Percentiles rank a stretch among this genome's conserved stretches.
These are phyloP conservation scores for Alcedo quadribrachys DNA, from an alignment of 2,797 vertebrate genomes.

Conservation along the genomic window DNA sequence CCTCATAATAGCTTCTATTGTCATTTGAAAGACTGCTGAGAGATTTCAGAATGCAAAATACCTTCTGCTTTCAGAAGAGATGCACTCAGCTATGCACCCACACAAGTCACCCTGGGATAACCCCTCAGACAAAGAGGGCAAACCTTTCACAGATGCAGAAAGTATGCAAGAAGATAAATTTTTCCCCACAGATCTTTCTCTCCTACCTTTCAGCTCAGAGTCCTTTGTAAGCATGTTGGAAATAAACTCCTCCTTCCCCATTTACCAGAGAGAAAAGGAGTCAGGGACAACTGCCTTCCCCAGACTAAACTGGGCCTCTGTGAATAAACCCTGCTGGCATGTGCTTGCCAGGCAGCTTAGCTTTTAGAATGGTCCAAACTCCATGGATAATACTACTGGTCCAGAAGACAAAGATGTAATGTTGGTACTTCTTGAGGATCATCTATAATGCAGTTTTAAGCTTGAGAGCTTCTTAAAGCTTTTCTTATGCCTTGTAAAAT, in stretches of 20 bases:
- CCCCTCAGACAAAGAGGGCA: not conserved
- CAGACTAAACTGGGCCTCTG: conserved; percentile 13
- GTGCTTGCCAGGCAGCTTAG: conserved; percentile 30
- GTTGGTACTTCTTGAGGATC: not conserved
- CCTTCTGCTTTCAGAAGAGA: conserved; percentile 8
- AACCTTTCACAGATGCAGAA: not conserved
- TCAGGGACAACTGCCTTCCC: conserved; percentile 31
- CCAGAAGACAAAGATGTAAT: conserved; percentile 15
- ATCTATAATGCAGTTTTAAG: not conserved
- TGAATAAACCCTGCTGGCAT: conserved; percentile 27
- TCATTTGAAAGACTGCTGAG: conserved; percentile 31
- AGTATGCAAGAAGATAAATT: not conserved
- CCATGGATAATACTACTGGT: not conserved
- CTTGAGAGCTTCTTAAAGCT: not conserved
- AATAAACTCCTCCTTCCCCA: conserved; percentile 32
- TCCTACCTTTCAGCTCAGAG: not conserved
- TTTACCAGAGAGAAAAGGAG: conserved; percentile 16
- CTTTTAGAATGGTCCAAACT: conserved; percentile 27
- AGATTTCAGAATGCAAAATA: conserved; percentile 31
- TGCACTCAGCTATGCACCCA: conserved; percentile 1
- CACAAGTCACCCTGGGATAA: not conserved
- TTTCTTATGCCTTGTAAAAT: not conserved
- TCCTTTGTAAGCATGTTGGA: not conserved
- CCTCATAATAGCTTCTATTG: not conserved
- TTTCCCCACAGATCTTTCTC: not conserved